Evolutionary conservation across 2,888 invertebrate species (phyloP), one percentile per base, ranked within the genome.

Genomic region (Leptopilina myrica): DNA sequence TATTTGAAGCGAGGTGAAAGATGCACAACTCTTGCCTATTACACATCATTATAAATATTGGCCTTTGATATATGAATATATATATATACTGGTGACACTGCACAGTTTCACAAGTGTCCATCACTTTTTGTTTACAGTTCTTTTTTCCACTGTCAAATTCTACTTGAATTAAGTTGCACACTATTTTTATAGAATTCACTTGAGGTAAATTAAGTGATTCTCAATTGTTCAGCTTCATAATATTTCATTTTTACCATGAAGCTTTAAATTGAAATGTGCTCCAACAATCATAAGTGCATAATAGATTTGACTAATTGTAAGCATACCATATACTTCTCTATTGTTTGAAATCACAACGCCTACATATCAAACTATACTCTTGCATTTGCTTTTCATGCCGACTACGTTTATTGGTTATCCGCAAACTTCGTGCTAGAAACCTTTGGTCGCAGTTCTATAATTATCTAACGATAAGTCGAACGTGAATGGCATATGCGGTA

Each of bases 351-450:
- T 73, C 56, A 56, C 33, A 56, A 73, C 73, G 56, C 56, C 73
- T 73, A 73, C 73, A 56, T 56, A 26, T 56, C 33, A 73, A 73
- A 73, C 73, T 33, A 56, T 49, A 73, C 56, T 56, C 26, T 67
- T 73, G 73, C 56, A 56, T 33, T 73, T 33, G 56, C 56, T 56
- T 73, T 73, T 33, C 56, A 73, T 33, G 33, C 56, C 56, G n/a
- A 69, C 69, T 49, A 69, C 26, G 53, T 69, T 69, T 69, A 69
- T 69, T 69, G 49, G 56, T 73, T 56, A 56, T 33, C 56, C 33
- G n/a, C 53, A 56, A 73, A 53, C n/a, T 73, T 56, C 56, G 56
- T 73, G 56, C 73, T 73, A 56, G 73, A 73, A 73, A 73, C 73
- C 73, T 73, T 73, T 56, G 56, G 56, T 33, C 73, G 73, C n/a